Evolutionary conservation across 2,797 vertebrate species (phyloP).

Genomic region (Synaphobranchus kaupii): DNA sequence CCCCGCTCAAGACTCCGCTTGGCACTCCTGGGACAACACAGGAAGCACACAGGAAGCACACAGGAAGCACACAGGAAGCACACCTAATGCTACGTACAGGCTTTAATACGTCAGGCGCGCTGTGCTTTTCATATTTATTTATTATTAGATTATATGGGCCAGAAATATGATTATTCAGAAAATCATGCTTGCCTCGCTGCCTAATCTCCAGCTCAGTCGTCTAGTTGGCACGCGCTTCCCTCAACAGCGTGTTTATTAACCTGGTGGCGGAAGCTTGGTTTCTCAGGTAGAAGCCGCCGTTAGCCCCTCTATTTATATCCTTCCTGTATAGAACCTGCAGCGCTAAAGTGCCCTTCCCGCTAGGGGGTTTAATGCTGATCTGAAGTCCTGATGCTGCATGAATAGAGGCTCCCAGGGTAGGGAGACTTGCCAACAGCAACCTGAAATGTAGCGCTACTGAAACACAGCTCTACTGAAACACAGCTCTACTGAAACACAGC

Average conservation of each 20-base stretch:
- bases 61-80: not conserved
- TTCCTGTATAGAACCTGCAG: not conserved
- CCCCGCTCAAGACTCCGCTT: not conserved
- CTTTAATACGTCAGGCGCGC: not conserved
- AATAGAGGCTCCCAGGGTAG: not conserved
- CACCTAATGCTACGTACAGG: not conserved
- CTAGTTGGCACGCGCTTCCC: not conserved
- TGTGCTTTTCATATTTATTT: not conserved
- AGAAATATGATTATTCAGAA: not conserved
- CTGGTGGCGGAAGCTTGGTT: not conserved
- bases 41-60: not conserved
- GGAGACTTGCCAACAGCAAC: not conserved
- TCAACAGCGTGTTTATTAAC: not conserved
- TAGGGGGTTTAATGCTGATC: not conserved
- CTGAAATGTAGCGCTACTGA: not conserved
- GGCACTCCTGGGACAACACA: not conserved
- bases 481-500: too few relatives aligned
- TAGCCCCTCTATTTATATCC: not conserved
- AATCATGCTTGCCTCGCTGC: not conserved
- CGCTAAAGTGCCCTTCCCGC: not conserved
- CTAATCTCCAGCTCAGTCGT: not conserved
- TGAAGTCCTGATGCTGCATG: not conserved
- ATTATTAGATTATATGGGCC: not conserved
- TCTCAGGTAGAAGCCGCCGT: not conserved
- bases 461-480: too few relatives aligned